These are phyloP conservation scores for Agonopterix alstromeriana DNA, from an alignment of 2,888 invertebrate species.

Conservation along the genomic window DNA sequence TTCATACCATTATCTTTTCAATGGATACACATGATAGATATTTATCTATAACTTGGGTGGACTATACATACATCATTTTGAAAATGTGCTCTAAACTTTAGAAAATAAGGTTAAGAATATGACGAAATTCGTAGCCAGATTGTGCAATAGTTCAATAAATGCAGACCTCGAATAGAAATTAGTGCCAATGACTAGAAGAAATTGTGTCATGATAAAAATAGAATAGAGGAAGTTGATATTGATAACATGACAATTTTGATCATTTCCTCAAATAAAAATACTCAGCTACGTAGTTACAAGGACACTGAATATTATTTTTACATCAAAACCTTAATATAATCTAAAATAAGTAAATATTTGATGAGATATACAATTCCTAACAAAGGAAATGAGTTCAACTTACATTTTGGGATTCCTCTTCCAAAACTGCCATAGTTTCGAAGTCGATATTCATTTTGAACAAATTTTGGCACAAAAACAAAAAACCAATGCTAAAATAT, in stretches of 20 bases:
- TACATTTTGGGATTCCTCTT: slow-evolving; percentile 78
- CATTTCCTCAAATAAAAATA: neutral
- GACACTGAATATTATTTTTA: neutral
- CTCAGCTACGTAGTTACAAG: neutral
- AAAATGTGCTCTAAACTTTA: too few relatives aligned
- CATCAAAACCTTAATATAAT: neutral
- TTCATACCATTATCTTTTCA: too few relatives aligned
- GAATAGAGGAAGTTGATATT: slow-evolving; percentile 13
- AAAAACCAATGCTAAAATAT: slow-evolving; percentile 56
- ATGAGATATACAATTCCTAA: slow-evolving; percentile 14
- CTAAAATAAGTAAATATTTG: neutral
- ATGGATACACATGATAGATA: too few relatives aligned
- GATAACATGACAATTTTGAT: neutral
- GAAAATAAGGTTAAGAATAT: neutral
- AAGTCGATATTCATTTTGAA: slow-evolving; percentile 74
- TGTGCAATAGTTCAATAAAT: slow-evolving; percentile 36
- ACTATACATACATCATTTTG: too few relatives aligned
- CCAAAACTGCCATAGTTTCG: slow-evolving; percentile 79
- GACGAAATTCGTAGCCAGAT: neutral
- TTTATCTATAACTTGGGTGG: too few relatives aligned
- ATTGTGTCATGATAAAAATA: slow-evolving; percentile 25
- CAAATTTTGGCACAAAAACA: slow-evolving; percentile 16
- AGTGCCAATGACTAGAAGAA: slow-evolving; percentile 15
- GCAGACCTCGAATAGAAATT: slow-evolving; percentile 14
- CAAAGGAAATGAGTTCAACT: slow-evolving; percentile 50